Evolutionary conservation across 2,113 vertebrate species (phyloP).

Genomic region (human (Homo sapiens)): GRCh38 chr3:23532501-23533000

Average conservation of each 20-base stretch:
- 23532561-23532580: slow-evolving; percentile 97
- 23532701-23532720: slow-evolving; percentile 83
- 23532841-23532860: neutral
- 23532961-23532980: slow-evolving; percentile 51
- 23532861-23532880: slow-evolving; percentile 35
- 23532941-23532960: slow-evolving; percentile 55
- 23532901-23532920: neutral
- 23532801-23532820: neutral
- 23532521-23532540: neutral
- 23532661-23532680: slow-evolving; percentile 98
- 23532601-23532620: slow-evolving; percentile 97
- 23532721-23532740: fast-evolving
- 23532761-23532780: neutral
- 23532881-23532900: slow-evolving; percentile 23
- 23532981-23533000: slow-evolving; percentile 62
- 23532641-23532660: slow-evolving; percentile 98
- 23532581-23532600: slow-evolving; percentile 99
- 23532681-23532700: slow-evolving; percentile 98
- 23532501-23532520: too few species aligned
- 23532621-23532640: slow-evolving; percentile 99
- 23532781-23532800: neutral
- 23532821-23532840: neutral
- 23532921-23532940: slow-evolving; percentile 55
- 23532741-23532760: neutral
- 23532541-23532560: slow-evolving; percentile 90